phyloP scores from a whole-genome alignment of 1,140 invertebrate genomes.

The Drosophila nikananu region DNA sequence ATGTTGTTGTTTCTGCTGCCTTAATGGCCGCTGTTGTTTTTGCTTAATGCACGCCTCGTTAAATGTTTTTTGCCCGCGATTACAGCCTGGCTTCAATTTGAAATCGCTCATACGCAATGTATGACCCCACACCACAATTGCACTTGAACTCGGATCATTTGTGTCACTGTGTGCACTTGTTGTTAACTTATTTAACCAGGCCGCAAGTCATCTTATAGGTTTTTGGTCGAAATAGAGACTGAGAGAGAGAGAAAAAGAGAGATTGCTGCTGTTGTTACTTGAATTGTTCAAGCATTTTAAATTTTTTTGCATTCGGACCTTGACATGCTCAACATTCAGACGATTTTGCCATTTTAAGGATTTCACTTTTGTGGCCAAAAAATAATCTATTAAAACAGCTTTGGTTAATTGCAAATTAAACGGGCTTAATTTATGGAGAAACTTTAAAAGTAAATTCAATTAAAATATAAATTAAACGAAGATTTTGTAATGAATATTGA shows the following conservation, averaged over 20 bases:
- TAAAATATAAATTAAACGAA: background rate
- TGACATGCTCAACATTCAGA: constrained; percentile 54
- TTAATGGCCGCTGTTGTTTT: constrained; percentile 40
- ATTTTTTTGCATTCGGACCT: constrained; percentile 74
- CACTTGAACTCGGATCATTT: constrained; percentile 67
- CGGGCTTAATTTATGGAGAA: background rate
- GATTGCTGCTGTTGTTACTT: constrained; percentile 26
- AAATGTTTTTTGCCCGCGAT: constrained; percentile 65
- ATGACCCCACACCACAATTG: constrained; percentile 51
- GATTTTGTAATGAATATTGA: background rate
- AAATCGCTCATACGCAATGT: constrained; percentile 81
- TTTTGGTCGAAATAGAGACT: constrained; percentile 5
- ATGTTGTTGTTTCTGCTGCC: constrained; percentile 43
- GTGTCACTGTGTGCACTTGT: constrained; percentile 59
- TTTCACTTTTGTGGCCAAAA: constrained; percentile 32
- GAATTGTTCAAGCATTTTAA: constrained; percentile 56
- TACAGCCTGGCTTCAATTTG: constrained; percentile 38
- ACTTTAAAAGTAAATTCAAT: background rate
- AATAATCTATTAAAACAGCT: background rate
- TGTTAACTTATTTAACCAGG: constrained; percentile 60
- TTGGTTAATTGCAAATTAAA: background rate
- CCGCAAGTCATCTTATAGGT: constrained; percentile 31
- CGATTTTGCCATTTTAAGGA: constrained; percentile 25
- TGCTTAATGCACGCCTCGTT: constrained; percentile 80
- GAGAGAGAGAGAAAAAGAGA: background rate